Evolutionary conservation across 2,113 vertebrate genomes (phyloP).

Genomic region (Nibea albiflora): DNA sequence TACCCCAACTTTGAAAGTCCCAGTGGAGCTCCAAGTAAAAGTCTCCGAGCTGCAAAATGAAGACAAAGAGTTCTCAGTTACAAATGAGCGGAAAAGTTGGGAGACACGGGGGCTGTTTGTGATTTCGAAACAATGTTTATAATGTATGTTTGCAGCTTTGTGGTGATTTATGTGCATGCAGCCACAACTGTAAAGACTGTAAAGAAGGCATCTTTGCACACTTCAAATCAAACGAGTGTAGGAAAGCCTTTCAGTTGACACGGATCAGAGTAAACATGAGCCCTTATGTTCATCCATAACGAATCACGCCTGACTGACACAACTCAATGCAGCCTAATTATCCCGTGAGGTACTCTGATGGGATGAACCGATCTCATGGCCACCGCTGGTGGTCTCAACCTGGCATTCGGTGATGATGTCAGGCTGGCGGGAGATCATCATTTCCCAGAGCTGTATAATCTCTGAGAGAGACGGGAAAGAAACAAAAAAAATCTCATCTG

Average conservation of each 20-base stretch:
- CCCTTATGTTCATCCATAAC: background rate
- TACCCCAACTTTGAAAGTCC: constrained; percentile 99
- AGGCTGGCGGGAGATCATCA: constrained; percentile 1
- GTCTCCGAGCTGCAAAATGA: constrained; percentile 92
- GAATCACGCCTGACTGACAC: constrained; percentile 1
- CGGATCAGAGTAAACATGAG: background rate
- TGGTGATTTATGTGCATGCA: background rate
- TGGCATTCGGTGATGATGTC: constrained; percentile 15
- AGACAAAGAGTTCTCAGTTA: constrained; percentile 46
- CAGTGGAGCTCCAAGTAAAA: constrained; percentile 99
- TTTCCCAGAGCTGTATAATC: constrained; percentile 31
- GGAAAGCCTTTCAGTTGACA: constrained; percentile 5
- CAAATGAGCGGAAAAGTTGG: background rate
- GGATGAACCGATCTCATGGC: constrained; percentile 1
- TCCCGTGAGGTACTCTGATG: background rate
- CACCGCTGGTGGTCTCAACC: constrained; percentile 27
- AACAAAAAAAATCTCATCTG: constrained; percentile 2
- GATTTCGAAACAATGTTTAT: background rate
- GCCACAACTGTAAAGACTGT: background rate
- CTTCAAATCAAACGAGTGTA: background rate
- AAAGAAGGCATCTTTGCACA: background rate
- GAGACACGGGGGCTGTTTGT: background rate
- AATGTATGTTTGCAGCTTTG: background rate
- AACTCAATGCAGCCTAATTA: constrained; percentile 20
- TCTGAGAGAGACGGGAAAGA: constrained; percentile 3